Evolutionary conservation across 2,113 vertebrate genomes (phyloP).

Genomic region (Gallinago jamesoni): DNA sequence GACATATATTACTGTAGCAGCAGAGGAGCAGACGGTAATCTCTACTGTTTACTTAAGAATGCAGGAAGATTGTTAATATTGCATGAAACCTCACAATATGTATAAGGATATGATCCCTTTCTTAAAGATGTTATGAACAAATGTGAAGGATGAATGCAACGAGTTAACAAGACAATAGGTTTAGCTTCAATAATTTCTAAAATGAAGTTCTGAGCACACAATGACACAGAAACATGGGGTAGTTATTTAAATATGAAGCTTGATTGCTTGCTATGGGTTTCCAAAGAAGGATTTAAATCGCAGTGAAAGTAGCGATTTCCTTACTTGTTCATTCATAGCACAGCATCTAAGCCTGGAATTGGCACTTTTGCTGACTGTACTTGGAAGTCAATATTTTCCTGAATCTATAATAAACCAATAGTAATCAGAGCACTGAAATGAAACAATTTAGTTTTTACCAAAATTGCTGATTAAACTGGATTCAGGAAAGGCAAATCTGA

Average conservation of each 20-base stretch:
- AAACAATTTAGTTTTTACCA: neutral
- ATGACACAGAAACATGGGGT: neutral
- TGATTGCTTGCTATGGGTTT: neutral
- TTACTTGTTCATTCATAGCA: neutral
- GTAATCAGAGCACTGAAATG: constrained; percentile 4
- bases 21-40: neutral
- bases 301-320: neutral
- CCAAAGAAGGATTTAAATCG: neutral
- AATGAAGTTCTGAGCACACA: neutral
- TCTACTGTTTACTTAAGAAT: neutral
- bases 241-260: neutral
- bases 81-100: neutral
- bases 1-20: neutral
- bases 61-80: neutral
- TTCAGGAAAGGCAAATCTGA: neutral
- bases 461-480: neutral
- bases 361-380: constrained; percentile 2
- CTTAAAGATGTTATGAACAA: neutral
- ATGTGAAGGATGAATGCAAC: neutral
- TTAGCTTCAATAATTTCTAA: neutral
- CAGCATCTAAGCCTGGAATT: neutral
- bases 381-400: constrained; percentile 7
- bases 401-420: constrained; percentile 23
- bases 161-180: neutral
- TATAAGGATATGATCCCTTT: neutral